Percentiles rank a stretch among this genome's conserved stretches.
These are phyloP conservation scores for Cantharis rustica DNA, from an alignment of 2,888 invertebrate genomes.

Conservation along the genomic window DNA sequence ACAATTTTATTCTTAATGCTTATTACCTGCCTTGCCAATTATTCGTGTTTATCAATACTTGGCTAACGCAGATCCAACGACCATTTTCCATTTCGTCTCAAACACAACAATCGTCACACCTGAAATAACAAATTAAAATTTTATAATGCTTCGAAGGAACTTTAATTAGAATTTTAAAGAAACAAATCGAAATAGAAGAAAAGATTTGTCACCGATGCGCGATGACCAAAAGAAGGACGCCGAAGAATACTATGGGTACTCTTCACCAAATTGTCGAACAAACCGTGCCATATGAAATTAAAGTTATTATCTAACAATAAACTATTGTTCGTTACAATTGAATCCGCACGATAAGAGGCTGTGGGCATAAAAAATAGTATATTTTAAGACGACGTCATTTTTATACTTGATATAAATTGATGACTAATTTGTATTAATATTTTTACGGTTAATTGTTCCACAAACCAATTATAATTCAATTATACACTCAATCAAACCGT, in stretches of 20 bases:
- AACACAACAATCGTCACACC: constrained; percentile 37
- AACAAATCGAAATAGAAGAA: not conserved
- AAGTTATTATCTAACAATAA: constrained; percentile 19
- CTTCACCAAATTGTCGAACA: not conserved
- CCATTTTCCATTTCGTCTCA: constrained; percentile 33
- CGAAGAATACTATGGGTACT: not conserved
- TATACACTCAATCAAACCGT: constrained; percentile 37
- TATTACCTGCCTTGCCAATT: not conserved
- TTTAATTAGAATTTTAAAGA: not conserved
- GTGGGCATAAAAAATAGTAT: not conserved
- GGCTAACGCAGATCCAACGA: constrained; percentile 12
- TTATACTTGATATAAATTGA: constrained; percentile 16
- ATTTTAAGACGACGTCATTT: constrained; percentile 5
- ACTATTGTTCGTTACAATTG: constrained; percentile 16
- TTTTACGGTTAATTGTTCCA: constrained; percentile 30
- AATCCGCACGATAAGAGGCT: constrained; percentile 7
- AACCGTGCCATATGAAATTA: constrained; percentile 10
- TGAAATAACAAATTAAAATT: constrained; percentile 27
- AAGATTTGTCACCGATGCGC: not conserved
- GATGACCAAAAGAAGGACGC: not conserved
- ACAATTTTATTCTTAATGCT: not conserved
- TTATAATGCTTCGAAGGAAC: constrained; percentile 10
- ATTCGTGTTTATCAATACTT: not conserved
- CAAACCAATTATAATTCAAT: constrained; percentile 40
- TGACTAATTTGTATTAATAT: constrained; percentile 25